Evolutionary conservation across 2,797 vertebrate genomes (phyloP).

Genomic region (Mareca strepera): DNA sequence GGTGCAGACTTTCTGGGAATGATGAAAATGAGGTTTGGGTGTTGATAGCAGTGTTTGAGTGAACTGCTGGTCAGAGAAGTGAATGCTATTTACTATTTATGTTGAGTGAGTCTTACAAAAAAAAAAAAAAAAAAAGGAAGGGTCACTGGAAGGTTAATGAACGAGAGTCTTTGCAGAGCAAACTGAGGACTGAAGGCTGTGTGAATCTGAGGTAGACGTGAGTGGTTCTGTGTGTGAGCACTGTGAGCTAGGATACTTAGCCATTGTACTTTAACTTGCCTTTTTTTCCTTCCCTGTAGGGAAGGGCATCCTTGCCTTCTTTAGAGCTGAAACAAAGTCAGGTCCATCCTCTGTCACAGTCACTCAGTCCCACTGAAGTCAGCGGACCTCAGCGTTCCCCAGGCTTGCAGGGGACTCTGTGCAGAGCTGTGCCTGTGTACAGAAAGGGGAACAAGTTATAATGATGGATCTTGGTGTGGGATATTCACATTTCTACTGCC

Average conservation of each 20-base stretch:
- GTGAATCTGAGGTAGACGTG: neutral
- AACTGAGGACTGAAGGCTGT: neutral
- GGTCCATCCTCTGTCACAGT: neutral
- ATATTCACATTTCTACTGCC: neutral
- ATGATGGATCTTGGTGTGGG: neutral
- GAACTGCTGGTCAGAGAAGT: constrained; percentile 62
- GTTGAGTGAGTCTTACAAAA: constrained; percentile 50
- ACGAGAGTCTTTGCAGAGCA: neutral
- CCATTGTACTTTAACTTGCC: neutral
- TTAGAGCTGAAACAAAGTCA: neutral
- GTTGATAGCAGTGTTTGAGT: constrained; percentile 62
- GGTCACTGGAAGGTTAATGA: constrained; percentile 29
- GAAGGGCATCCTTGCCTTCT: neutral
- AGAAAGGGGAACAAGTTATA: neutral
- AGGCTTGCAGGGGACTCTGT: neutral
- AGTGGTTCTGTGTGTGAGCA: neutral
- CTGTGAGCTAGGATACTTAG: constrained; percentile 7
- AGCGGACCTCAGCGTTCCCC: neutral
- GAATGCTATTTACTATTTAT: constrained; percentile 70
- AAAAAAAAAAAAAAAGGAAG: neutral
- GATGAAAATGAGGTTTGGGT: constrained; percentile 31
- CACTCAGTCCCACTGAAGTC: neutral
- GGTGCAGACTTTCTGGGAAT: constrained; percentile 16
- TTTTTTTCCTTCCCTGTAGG: neutral
- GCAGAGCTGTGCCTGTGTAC: neutral